Evolutionary conservation across 1,140 invertebrate species (phyloP), one percentile per base, ranked within the genome.

Genomic region (Calephelis nemesis): DNA sequence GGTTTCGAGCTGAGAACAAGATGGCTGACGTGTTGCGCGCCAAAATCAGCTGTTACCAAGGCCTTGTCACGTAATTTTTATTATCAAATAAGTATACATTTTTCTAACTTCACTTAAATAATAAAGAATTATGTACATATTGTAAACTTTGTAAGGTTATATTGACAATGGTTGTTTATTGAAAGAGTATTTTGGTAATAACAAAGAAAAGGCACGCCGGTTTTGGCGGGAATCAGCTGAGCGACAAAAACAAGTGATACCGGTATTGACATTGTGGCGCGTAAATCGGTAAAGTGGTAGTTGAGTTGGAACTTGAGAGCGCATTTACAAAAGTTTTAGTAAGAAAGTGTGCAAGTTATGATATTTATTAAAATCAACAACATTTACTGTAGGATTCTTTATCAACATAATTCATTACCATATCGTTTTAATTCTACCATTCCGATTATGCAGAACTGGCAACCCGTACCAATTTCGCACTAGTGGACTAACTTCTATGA

Each of bases 221-320:
- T 81, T 87, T 83, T 84, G 83, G 83, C 84, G 83, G 79, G 80
- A 84, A 85, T 85, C 84, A 87, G 84, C 84, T 87, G 84, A 74
- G 70, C 50, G 50, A 54, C 50, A 19, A 54, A 54, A 65, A 69
- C 67, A 70, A 69, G 71, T 72, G 70, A 80, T 73, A 71, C 65
- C 48, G 62, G 64, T 50, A 49, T 54, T 42, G 39, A 42, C 15
- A 50, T 13, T 65, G 39, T 48, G 64, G 42, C 64, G 52, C 64
- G 40, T 65, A 40, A 50, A 65, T 50, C 64, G 50, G 50, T 15
- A 19, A n/a, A n/a, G n/a, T n/a, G 15, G 9, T 10, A 54, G 30
- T 30, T 30, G 30, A 30, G 30, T 30, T 2, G 1, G 30, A 30
- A 30, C 30, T 30, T 30, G 30, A 30, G 30, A 30, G 30, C 1